Conservation (phyloP, 2,888 invertebrate genomes). For the Nipponacmea schrenckii region DNA sequence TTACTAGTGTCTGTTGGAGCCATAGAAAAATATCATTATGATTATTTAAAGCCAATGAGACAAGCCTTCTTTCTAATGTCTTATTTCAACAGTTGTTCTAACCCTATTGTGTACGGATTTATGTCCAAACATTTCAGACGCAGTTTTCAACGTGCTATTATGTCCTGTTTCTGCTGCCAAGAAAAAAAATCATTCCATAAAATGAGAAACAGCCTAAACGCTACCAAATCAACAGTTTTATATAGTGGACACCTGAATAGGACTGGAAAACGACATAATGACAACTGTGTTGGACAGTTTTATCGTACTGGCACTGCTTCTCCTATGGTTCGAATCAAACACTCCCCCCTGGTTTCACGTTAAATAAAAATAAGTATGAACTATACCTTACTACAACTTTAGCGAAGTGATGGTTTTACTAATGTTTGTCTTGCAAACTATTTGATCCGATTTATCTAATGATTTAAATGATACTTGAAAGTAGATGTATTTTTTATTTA, state of each 20-base stretch:
- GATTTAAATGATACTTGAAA: too few relatives aligned
- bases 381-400: too few relatives aligned
- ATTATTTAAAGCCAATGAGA: slow-evolving; percentile 73
- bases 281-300: neutral
- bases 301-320: neutral
- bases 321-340: neutral
- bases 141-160: slow-evolving; percentile 60
- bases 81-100: slow-evolving; percentile 80
- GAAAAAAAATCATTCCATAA: neutral
- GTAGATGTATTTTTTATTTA: too few relatives aligned
- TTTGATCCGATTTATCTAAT: too few relatives aligned
- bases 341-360: too few relatives aligned
- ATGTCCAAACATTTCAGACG: slow-evolving; percentile 78
- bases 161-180: slow-evolving; percentile 34
- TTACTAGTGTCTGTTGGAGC: slow-evolving; percentile 75
- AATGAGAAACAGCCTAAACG: neutral
- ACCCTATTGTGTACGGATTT: slow-evolving; percentile 81
- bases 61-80: slow-evolving; percentile 76
- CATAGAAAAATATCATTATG: slow-evolving; percentile 70
- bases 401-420: too few relatives aligned
- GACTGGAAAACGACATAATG: too few relatives aligned
- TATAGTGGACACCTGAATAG: neutral
- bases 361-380: too few relatives aligned
- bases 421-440: too few relatives aligned
- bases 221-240: neutral